Percentiles rank a stretch among this genome's conserved stretches.
Conservation (phyloP, 2,797 vertebrate genomes). For the Esox masquinongy region DNA sequence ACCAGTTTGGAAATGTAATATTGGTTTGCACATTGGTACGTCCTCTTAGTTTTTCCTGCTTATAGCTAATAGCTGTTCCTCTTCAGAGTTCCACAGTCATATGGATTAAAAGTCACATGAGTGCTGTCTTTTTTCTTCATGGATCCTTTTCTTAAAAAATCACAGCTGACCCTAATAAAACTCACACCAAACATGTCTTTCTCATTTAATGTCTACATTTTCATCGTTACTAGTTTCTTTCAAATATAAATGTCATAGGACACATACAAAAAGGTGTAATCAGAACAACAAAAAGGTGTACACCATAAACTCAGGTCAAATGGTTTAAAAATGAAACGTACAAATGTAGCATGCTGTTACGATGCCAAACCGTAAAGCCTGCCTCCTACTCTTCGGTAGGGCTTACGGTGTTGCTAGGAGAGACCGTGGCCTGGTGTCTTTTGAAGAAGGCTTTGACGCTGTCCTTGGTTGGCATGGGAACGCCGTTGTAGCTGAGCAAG, state of each 20-base stretch:
- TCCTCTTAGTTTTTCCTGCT: neutral
- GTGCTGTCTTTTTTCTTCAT: neutral
- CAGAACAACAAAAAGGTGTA: neutral
- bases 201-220: neutral
- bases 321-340: neutral
- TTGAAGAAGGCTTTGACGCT: neutral
- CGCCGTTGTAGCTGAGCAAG: conserved; percentile 2
- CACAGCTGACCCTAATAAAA: neutral
- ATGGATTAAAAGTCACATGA: neutral
- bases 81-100: neutral
- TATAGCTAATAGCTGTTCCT: neutral
- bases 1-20: neutral
- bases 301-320: neutral
- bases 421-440: neutral
- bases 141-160: neutral
- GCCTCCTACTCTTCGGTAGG: neutral
- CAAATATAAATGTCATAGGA: neutral
- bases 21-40: neutral
- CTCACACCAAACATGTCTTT: neutral
- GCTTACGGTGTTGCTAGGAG: neutral
- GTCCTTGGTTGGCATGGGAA: conserved; percentile 3
- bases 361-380: neutral
- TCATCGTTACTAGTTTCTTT: neutral
- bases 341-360: neutral
- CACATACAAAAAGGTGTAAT: neutral